phyloP scores from a whole-genome alignment of 2,113 vertebrate species.

The Pseudorectes ferrugineus region DNA sequence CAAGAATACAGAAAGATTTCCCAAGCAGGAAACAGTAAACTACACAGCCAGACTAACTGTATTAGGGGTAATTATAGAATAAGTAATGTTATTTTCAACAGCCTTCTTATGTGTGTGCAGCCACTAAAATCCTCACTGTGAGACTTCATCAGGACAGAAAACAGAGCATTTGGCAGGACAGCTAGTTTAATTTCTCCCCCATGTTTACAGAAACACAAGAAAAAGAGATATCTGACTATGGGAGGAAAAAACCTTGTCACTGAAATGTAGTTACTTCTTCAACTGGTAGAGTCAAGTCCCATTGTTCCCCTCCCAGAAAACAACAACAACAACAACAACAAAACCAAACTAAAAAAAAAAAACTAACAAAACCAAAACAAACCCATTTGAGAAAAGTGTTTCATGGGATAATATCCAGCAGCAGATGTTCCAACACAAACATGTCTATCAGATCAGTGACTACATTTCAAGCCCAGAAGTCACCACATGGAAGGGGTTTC shows the following conservation, averaged over 20 bases:
- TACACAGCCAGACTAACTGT: constrained; percentile 23
- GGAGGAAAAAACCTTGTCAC: not conserved
- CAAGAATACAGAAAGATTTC: constrained; percentile 4
- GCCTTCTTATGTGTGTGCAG: constrained; percentile 28
- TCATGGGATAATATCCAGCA: constrained; percentile 37
- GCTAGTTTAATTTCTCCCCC: constrained; percentile 36
- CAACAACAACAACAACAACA: not conserved
- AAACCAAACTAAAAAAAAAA: not conserved
- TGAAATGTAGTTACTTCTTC: constrained; percentile 25
- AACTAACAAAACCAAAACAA: not conserved
- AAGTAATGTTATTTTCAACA: constrained; percentile 27
- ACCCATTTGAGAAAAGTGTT: constrained; percentile 1
- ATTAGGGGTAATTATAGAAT: not conserved
- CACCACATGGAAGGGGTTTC: constrained; percentile 38
- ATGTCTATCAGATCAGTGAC: constrained; percentile 41
- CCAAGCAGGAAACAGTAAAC: constrained; percentile 9
- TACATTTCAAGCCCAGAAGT: constrained; percentile 47
- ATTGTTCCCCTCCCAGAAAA: not conserved
- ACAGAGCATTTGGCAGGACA: constrained; percentile 34
- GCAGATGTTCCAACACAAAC: constrained; percentile 50
- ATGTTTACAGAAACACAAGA: constrained; percentile 18
- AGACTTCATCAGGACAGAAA: constrained; percentile 37
- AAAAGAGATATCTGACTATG: not conserved
- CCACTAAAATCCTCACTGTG: constrained; percentile 25
- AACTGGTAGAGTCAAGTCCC: not conserved